Conservation (phyloP, 1,140 invertebrate genomes). For the Daktulosphaira vitifoliae region DNA sequence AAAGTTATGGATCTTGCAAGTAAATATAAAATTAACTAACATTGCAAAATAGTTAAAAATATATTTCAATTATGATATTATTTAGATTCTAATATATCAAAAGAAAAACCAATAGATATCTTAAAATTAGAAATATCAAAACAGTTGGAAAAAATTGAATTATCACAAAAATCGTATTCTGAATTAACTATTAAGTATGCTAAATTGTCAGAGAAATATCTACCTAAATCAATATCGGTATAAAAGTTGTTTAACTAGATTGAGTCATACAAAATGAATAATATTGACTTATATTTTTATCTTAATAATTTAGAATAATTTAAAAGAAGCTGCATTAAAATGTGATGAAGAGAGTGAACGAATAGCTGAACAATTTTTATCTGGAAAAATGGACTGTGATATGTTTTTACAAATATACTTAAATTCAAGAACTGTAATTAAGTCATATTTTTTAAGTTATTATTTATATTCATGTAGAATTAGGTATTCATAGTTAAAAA, state of each 20-base stretch:
- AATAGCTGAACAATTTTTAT: slow-evolving; percentile 64
- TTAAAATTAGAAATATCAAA: slow-evolving; percentile 11
- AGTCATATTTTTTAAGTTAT: neutral
- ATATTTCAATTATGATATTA: neutral
- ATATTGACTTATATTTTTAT: neutral
- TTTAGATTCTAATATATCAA: slow-evolving; percentile 28
- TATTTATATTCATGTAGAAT: neutral
- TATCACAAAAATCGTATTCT: slow-evolving; percentile 14
- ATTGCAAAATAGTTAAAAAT: too few species aligned
- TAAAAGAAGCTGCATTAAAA: slow-evolving; percentile 22
- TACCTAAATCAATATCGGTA: slow-evolving; percentile 21
- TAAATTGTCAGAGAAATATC: slow-evolving; percentile 23
- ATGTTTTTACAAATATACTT: slow-evolving; percentile 61
- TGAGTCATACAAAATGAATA: neutral
- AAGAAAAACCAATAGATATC: slow-evolving; percentile 25
- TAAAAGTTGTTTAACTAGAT: too few species aligned
- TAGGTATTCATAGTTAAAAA: neutral
- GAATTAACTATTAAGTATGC: neutral
- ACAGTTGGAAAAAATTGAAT: slow-evolving; percentile 17
- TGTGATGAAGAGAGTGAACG: slow-evolving; percentile 60
- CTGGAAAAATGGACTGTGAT: slow-evolving; percentile 63
- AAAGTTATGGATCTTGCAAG: slow-evolving; percentile 62
- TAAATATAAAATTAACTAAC: slow-evolving; percentile 42
- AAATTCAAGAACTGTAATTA: slow-evolving; percentile 51
- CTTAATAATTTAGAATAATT: slow-evolving; percentile 25